Evolutionary conservation across 2,797 vertebrate genomes (phyloP).

Genomic region (Silurus aristotelis): DNA sequence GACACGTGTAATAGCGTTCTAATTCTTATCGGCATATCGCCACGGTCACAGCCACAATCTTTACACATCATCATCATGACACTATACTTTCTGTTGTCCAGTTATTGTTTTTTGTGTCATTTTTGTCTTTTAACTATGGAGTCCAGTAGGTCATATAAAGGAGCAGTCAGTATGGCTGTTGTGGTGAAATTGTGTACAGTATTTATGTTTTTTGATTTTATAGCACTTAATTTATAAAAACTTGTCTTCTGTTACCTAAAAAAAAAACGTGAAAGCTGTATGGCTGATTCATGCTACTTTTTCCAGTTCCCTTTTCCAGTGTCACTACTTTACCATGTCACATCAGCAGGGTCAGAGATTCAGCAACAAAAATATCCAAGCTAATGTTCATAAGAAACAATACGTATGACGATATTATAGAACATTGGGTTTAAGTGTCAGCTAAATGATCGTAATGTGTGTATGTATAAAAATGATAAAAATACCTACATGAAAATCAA

Average conservation of each 20-base stretch:
- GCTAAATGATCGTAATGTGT: neutral
- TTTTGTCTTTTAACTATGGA: conserved; percentile 32
- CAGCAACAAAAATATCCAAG: neutral
- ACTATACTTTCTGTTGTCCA: conserved; percentile 49
- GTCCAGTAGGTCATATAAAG: conserved; percentile 55
- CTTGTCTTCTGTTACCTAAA: conserved; percentile 59
- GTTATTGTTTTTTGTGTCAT: conserved; percentile 56
- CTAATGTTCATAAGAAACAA: neutral
- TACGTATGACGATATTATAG: neutral
- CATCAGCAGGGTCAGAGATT: neutral
- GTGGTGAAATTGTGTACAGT: conserved; percentile 81
- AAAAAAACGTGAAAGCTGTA: conserved; percentile 24
- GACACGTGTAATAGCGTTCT: neutral
- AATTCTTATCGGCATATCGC: neutral
- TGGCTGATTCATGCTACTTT: conserved; percentile 24
- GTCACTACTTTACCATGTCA: neutral
- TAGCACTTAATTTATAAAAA: conserved; percentile 88
- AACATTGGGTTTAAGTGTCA: too few relatives aligned
- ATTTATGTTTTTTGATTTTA: conserved; percentile 86
- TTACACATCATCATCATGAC: conserved; percentile 54
- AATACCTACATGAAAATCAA: neutral
- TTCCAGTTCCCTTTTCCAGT: neutral
- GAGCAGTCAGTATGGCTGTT: conserved; percentile 57
- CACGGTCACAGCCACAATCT: conserved; percentile 48
- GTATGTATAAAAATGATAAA: neutral